A percentile compares a stretch with the other conserved stretches of the same genome.
Conservation (phyloP, 2,113 vertebrate genomes). For the Nanorana parkeri region DNA sequence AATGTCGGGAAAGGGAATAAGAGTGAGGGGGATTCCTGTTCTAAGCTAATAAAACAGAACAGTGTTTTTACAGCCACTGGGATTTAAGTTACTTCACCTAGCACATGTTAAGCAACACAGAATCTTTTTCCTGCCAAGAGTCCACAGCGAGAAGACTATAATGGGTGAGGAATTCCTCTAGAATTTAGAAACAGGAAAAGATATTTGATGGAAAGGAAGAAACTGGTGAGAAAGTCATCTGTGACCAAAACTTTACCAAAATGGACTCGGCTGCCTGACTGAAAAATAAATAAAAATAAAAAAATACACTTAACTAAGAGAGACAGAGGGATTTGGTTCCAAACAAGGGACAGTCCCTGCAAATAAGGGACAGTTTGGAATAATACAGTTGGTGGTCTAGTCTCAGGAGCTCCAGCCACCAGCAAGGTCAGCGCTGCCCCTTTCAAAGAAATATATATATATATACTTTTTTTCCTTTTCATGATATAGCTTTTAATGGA, state of each 20-base stretch:
- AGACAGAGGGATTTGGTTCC: no score
- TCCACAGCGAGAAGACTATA: not conserved
- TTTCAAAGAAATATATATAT: no score
- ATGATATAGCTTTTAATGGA: no score
- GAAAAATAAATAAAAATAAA: no score
- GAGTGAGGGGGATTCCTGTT: conserved; percentile 29
- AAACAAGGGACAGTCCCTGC: no score
- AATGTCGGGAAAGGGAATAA: not conserved
- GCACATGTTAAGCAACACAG: conserved; percentile 19
- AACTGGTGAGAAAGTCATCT: not conserved
- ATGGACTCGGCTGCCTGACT: not conserved
- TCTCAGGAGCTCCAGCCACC: no score
- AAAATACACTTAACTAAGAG: no score
- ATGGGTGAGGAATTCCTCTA: not conserved
- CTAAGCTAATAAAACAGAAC: not conserved
- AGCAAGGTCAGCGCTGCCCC: no score
- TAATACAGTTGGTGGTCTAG: no score
- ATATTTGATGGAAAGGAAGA: not conserved
- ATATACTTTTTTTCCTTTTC: no score
- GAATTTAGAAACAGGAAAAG: not conserved
- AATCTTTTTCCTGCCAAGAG: not conserved
- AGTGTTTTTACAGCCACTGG: conserved; percentile 35
- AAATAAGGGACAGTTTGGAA: no score
- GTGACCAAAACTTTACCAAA: not conserved
- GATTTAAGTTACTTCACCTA: not conserved